These are phyloP conservation scores for Meloidogyne chitwoodi DNA, from an alignment of 1,140 invertebrate species.

Conservation along the genomic window DNA sequence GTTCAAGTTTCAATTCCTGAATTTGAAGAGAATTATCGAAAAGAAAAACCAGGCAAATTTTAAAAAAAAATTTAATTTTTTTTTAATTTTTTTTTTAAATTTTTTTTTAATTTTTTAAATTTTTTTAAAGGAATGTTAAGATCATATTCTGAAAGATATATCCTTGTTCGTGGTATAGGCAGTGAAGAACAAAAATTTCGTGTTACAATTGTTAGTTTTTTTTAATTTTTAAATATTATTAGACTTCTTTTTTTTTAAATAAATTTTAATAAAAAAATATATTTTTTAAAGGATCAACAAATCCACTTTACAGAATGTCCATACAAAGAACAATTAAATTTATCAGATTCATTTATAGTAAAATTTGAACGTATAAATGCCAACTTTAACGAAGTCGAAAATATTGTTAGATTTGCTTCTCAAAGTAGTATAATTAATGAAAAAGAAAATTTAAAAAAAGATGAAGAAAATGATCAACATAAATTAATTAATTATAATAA, in stretches of 20 bases:
- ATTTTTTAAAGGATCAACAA: constrained; percentile 34
- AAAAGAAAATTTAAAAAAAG: not conserved
- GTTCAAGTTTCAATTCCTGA: constrained; percentile 69
- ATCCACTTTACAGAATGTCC: constrained; percentile 41
- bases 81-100: not conserved
- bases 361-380: constrained; percentile 64
- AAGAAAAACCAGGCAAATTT: constrained; percentile 65
- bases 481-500: not conserved
- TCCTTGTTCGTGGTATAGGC: constrained; percentile 20
- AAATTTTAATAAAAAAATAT: not conserved
- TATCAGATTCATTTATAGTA: constrained; percentile 5
- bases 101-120: too few relatives aligned
- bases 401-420: constrained; percentile 76
- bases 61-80: not conserved
- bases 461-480: not conserved
- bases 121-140: constrained; percentile 22
- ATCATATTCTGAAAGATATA: constrained; percentile 33
- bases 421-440: not conserved
- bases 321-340: too few relatives aligned
- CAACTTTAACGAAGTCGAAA: constrained; percentile 72
- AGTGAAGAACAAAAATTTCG: constrained; percentile 30
- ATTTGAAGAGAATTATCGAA: constrained; percentile 76
- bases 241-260: too few relatives aligned
- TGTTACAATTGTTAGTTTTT: constrained; percentile 19
- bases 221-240: not conserved